Conservation (phyloP, 2,888 invertebrate genomes). For the Sarcophaga variegata region DNA sequence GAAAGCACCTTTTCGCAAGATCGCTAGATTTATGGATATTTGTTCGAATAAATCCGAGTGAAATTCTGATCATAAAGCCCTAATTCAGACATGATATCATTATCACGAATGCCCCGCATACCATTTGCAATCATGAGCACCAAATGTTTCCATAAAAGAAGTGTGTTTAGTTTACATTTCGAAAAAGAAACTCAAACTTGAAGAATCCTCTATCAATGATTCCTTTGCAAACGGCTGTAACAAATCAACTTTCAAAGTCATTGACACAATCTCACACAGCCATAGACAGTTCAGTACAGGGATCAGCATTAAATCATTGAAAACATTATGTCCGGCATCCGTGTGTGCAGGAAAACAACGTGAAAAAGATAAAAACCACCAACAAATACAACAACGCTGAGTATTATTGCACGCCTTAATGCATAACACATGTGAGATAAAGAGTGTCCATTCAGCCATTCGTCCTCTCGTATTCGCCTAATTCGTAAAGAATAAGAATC, state of each 20-base stretch:
- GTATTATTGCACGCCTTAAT: constrained; percentile 60
- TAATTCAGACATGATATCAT: too few species aligned
- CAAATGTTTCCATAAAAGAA: not conserved
- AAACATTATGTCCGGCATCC: constrained; percentile 29
- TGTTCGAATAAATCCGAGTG: too few species aligned
- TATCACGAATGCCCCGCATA: too few species aligned
- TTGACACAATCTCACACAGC: constrained; percentile 29
- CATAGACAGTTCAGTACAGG: not conserved
- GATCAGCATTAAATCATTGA: constrained; percentile 52
- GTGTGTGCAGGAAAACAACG: constrained; percentile 3
- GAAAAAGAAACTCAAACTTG: not conserved
- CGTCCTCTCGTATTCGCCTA: too few species aligned
- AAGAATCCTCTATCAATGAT: not conserved
- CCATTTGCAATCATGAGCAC: too few species aligned
- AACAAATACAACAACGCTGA: not conserved
- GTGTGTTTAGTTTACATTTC: not conserved
- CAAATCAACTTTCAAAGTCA: constrained; percentile 26
- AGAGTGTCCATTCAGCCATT: not conserved
- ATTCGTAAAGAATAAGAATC: not conserved
- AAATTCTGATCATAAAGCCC: too few species aligned
- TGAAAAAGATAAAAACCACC: not conserved
- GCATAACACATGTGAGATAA: constrained; percentile 53
- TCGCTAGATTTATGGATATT: too few species aligned
- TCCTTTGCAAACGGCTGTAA: not conserved
- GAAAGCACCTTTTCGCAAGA: too few species aligned